phyloP scores from a whole-genome alignment of 2,888 invertebrate species.

The Drosophila barbarae region DNA sequence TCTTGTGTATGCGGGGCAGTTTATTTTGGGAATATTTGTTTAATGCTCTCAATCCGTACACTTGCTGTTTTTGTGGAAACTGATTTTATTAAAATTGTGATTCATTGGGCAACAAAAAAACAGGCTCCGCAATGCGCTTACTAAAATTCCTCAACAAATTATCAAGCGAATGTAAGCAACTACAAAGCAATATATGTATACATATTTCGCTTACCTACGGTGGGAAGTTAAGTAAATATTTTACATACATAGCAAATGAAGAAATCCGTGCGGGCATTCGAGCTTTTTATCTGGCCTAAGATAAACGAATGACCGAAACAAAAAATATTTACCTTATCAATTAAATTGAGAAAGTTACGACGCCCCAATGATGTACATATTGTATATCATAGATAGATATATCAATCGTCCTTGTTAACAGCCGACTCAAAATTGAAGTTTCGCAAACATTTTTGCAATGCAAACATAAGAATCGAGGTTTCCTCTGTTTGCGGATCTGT shows the following conservation, averaged over 20 bases:
- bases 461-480: conserved; percentile 14
- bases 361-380: not conserved
- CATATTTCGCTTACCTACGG: conserved; percentile 13
- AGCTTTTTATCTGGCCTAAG: conserved; percentile 55
- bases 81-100: conserved; percentile 9
- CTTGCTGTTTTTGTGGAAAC: not conserved
- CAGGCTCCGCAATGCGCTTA: conserved; percentile 24
- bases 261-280: conserved; percentile 37
- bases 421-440: conserved; percentile 6
- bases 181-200: conserved; percentile 11
- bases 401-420: conserved; percentile 5
- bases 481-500: conserved; percentile 16
- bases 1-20: not conserved
- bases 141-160: conserved; percentile 20
- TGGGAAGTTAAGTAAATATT: conserved; percentile 26
- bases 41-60: conserved; percentile 3
- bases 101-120: not conserved
- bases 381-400: conserved; percentile 8
- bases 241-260: conserved; percentile 13
- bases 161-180: conserved; percentile 6
- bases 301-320: conserved; percentile 21
- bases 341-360: conserved; percentile 34
- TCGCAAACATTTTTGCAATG: conserved; percentile 20
- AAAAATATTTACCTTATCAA: conserved; percentile 37
- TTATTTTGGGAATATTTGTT: conserved; percentile 34